Evolutionary conservation across 2,888 invertebrate genomes (phyloP), one percentile per base, ranked within the genome.

Genomic region (Hermaeophaga mercurialis): DNA sequence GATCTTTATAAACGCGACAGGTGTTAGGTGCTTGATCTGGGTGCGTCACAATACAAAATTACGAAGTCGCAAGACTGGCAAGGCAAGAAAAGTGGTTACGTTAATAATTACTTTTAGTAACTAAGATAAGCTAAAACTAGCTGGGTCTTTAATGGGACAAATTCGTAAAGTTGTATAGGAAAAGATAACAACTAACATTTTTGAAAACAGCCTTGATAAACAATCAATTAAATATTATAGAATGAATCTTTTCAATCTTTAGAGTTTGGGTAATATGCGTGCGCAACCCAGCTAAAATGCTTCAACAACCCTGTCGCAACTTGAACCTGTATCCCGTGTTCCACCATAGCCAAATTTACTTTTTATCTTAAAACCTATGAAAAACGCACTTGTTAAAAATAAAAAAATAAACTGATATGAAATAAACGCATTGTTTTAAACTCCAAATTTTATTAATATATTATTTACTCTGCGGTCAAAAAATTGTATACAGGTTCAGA

Each of bases 301-400:
- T 45, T 46, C 65, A 65, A 65, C 69, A 63, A 69, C 69, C 69
- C 68, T 69, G 71, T 69, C 70, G 71, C 70, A 71, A 68, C 68
- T 68, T 66, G 62, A 67, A 64, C 64, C 52, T 52, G 52, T 52
- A 52, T 52, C 66, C 59, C 46, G 38, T 39, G 53, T 22, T 36
- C 43, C 52, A 2, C 2, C 15, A 22, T 52, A 43, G 52, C 34
- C 52, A 43, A 7, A 34, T 43, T 3, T 9, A 31, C n/a, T 19
- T 14, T 11, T 44, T 38, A n/a, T n/a, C n/a, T n/a, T n/a, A n/a
- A n/a, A n/a, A n/a, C n/a, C n/a, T n/a, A n/a, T n/a, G n/a, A n/a
- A n/a, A n/a, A n/a, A n/a, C n/a, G n/a, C n/a, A n/a, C n/a, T n/a
- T n/a, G n/a, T n/a, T n/a, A n/a, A n/a, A n/a, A n/a, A n/a, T n/a